phyloP scores from a whole-genome alignment of 2,113 vertebrate species.

The western clawed frog (Xenopus tropicalis) region UCB_Xtro_10.0 CM004449.2:9672001-9672500 shows the following conservation, averaged over 20 bases:
- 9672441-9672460: too few relatives aligned
- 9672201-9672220: conserved; percentile 46
- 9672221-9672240: not conserved
- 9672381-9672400: not conserved
- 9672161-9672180: conserved; percentile 38
- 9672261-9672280: not conserved
- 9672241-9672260: not conserved
- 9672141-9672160: conserved; percentile 34
- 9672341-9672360: conserved; percentile 46
- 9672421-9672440: too few relatives aligned
- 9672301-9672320: conserved; percentile 10
- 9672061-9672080: conserved; percentile 77
- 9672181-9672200: conserved; percentile 44
- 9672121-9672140: conserved; percentile 76
- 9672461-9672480: too few relatives aligned
- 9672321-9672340: not conserved
- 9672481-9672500: too few relatives aligned
- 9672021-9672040: conserved; percentile 59
- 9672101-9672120: conserved; percentile 83
- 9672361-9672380: not conserved
- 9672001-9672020: conserved; percentile 50
- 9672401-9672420: too few relatives aligned
- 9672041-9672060: conserved; percentile 72
- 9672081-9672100: conserved; percentile 75
- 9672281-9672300: too few relatives aligned